Percentiles rank a stretch among this genome's conserved stretches.
Conservation (phyloP, 2,888 invertebrate species). For the Ectobius pallidus region DNA sequence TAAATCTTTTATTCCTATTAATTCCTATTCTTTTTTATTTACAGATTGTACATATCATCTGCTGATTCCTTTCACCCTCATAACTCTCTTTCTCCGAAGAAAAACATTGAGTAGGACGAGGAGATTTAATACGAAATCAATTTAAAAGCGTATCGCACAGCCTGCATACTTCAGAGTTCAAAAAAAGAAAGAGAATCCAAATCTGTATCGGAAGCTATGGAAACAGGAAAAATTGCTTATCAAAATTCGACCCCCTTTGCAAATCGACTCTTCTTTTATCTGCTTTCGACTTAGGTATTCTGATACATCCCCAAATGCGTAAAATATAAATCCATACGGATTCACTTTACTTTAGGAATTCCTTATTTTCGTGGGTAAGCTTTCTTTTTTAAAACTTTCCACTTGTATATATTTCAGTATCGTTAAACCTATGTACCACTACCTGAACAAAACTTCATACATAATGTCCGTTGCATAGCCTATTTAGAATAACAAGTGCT, state of each 20-base stretch:
- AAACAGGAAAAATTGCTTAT: background rate
- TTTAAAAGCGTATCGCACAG: constrained; percentile 1
- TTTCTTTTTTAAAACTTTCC: too few relatives aligned
- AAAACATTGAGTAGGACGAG: background rate
- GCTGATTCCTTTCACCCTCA: too few relatives aligned
- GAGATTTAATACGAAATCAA: background rate
- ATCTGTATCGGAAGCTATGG: background rate
- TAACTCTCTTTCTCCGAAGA: too few relatives aligned
- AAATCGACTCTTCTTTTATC: background rate
- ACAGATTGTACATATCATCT: too few relatives aligned
- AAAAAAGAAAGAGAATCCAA: background rate
- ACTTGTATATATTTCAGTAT: too few relatives aligned
- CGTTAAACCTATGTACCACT: too few relatives aligned
- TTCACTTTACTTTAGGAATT: background rate
- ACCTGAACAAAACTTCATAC: too few relatives aligned
- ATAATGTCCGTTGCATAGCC: too few relatives aligned
- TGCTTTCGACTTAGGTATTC: background rate
- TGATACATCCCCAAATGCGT: background rate
- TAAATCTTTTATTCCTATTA: too few relatives aligned
- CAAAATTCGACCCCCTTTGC: background rate
- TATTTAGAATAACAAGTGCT: too few relatives aligned
- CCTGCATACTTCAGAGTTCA: background rate
- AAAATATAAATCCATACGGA: background rate
- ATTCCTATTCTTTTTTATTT: too few relatives aligned
- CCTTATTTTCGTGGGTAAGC: background rate